phyloP scores from a whole-genome alignment of 1,140 invertebrate genomes.

The Leptopilina boulardi region DNA sequence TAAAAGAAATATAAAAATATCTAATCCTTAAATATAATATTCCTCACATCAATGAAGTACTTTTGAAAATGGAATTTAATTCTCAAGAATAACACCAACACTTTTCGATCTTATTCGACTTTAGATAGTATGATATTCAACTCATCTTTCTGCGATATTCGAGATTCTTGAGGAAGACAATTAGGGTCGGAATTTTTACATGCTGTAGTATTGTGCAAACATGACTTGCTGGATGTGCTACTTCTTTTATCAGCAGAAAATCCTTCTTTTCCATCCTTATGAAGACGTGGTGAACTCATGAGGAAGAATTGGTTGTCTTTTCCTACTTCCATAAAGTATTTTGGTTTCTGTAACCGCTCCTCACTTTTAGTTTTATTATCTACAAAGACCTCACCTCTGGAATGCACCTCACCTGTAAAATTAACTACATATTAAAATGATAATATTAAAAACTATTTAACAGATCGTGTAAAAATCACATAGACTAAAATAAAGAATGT shows the following conservation, averaged over 20 bases:
- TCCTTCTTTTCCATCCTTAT: constrained; percentile 59
- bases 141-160: constrained; percentile 63
- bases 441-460: constrained; percentile 60
- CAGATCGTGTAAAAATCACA: constrained; percentile 18
- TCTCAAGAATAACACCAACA: too few relatives aligned
- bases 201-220: constrained; percentile 47
- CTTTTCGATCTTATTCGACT: background rate
- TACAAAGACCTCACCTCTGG: constrained; percentile 70
- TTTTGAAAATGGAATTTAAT: too few relatives aligned
- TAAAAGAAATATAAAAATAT: too few relatives aligned
- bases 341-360: constrained; percentile 46
- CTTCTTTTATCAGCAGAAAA: constrained; percentile 52
- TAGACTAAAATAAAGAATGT: too few relatives aligned
- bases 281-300: constrained; percentile 62
- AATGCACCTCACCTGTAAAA: constrained; percentile 73
- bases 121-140: constrained; percentile 38
- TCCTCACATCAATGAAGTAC: too few relatives aligned
- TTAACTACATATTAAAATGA: constrained; percentile 40
- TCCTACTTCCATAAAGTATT: constrained; percentile 44
- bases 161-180: constrained; percentile 68
- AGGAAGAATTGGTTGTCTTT: constrained; percentile 64
- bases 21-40: too few relatives aligned
- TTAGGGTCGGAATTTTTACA: constrained; percentile 61
- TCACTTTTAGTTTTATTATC: constrained; percentile 70
- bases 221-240: constrained; percentile 45